These are phyloP conservation scores for Laterallus jamaicensis DNA, from an alignment of 2,113 vertebrate species.

Conservation along the genomic window DNA sequence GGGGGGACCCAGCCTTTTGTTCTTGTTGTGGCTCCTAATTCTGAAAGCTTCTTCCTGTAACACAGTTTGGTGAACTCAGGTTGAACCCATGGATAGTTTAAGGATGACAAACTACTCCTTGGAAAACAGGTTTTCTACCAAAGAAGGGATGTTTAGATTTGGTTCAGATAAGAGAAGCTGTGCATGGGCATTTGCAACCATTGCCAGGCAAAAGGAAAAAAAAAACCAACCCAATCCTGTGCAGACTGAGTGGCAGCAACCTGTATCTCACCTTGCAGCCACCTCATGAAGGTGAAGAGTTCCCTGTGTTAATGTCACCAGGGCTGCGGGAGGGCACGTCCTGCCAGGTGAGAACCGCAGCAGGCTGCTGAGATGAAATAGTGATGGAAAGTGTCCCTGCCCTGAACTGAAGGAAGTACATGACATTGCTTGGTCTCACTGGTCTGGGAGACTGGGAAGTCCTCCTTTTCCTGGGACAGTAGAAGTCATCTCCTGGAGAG, in stretches of 20 bases:
- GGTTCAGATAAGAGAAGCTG: conserved; percentile 4
- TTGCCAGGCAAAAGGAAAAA: background rate
- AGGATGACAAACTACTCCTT: background rate
- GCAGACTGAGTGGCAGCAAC: background rate
- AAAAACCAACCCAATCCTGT: background rate
- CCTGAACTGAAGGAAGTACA: background rate
- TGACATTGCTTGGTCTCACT: background rate
- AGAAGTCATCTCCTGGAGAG: background rate
- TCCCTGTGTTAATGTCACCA: background rate
- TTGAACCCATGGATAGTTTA: background rate
- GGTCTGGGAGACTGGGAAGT: background rate
- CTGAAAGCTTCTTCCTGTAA: background rate
- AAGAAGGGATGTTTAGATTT: background rate
- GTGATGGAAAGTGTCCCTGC: background rate
- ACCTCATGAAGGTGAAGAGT: background rate
- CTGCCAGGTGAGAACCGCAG: background rate
- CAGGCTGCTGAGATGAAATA: background rate
- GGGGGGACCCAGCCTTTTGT: background rate
- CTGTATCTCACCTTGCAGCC: background rate
- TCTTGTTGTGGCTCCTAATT: background rate
- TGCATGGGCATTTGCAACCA: background rate
- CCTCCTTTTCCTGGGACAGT: background rate
- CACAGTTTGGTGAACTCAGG: background rate
- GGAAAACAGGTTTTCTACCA: background rate
- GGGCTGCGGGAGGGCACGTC: background rate